These are phyloP conservation scores for Metallyticus violacea DNA, from an alignment of 2,888 invertebrate genomes.

Conservation along the genomic window DNA sequence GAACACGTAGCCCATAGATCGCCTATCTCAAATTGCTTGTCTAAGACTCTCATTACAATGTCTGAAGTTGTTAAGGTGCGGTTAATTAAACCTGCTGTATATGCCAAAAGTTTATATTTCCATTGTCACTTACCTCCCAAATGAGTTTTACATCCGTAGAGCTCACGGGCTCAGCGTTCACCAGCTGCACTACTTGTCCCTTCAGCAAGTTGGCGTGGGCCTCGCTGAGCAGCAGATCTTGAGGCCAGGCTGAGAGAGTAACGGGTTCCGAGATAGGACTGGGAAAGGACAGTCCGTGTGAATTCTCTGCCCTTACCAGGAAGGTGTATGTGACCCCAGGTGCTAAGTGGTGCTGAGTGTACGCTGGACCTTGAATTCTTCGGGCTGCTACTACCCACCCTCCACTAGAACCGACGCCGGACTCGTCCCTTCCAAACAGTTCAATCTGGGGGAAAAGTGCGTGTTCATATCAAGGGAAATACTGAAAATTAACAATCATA, in stretches of 20 bases:
- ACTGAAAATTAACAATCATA: conserved; percentile 56
- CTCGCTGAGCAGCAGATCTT: conserved; percentile 63
- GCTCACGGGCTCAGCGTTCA: conserved; percentile 77
- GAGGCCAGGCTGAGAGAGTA: conserved; percentile 51
- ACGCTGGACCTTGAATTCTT: conserved; percentile 68
- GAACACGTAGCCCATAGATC: no score
- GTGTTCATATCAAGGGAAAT: no score
- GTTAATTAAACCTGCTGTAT: neutral
- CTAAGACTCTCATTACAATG: conserved; percentile 86
- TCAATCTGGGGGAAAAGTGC: conserved; percentile 54
- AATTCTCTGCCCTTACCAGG: conserved; percentile 84
- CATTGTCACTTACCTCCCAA: conserved; percentile 72
- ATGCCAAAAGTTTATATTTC: neutral
- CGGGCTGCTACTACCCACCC: conserved; percentile 60
- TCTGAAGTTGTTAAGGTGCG: conserved; percentile 65
- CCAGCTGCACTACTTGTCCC: conserved; percentile 72
- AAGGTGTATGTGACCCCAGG: conserved; percentile 84
- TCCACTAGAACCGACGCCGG: conserved; percentile 47
- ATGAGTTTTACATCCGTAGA: conserved; percentile 82
- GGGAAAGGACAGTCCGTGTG: conserved; percentile 58
- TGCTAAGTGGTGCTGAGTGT: conserved; percentile 67
- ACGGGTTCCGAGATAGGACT: conserved; percentile 31
- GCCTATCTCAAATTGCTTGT: no score
- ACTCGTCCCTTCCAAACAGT: conserved; percentile 64
- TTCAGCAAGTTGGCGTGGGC: conserved; percentile 68